phyloP scores from a whole-genome alignment of 2,113 vertebrate species.

The Prunella fulvescens region DNA sequence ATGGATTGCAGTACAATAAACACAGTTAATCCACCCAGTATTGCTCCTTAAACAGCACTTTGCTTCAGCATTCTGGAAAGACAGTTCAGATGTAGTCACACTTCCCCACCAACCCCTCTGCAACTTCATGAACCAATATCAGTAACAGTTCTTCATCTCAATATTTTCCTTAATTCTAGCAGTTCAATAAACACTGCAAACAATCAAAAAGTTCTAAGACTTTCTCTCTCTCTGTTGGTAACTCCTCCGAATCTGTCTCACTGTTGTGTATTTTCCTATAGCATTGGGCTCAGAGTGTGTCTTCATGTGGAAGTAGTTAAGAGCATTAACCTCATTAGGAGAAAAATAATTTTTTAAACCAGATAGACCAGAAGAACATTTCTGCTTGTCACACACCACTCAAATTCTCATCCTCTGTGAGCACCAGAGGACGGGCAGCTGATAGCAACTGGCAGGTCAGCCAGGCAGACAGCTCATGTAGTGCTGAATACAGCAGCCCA shows the following conservation, averaged over 20 bases:
- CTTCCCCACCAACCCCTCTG: fast-evolving
- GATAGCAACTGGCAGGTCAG: neutral
- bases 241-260: neutral
- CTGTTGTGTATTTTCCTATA: neutral
- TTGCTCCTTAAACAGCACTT: neutral
- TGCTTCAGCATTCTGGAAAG: neutral
- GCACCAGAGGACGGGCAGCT: neutral
- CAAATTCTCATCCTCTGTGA: neutral
- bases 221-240: neutral
- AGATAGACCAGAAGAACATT: neutral
- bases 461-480: neutral
- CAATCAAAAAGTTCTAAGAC: neutral
- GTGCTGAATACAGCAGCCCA: neutral
- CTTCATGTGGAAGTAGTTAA: neutral
- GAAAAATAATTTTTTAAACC: neutral
- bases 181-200: neutral
- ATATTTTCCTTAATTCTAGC: neutral
- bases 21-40: neutral
- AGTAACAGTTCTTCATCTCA: neutral
- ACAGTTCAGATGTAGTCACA: neutral
- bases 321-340: neutral
- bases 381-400: neutral
- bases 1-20: neutral
- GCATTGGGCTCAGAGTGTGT: neutral
- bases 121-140: neutral